Base-by-base conservation (phyloP, 2,797 vertebrate species). In the Petrocephalus schoutedeni region DNA sequence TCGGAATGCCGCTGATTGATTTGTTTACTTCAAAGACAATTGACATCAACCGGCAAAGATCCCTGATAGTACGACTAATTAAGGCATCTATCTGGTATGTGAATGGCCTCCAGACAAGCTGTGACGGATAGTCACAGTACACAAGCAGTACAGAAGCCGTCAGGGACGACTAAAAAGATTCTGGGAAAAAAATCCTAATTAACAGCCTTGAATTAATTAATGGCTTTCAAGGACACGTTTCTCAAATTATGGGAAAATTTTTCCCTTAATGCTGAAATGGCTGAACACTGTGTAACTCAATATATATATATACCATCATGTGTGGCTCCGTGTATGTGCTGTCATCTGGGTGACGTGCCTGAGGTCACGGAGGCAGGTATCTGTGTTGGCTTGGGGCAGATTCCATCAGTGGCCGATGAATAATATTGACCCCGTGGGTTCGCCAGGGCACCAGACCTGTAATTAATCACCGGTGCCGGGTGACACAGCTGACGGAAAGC, bases 301-400 rank as follows among this genome's bases (percentile, higher is more conserved):
- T 89, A 7, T n/a, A 36, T 58, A 58, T 74, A 58, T 74, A 87
- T 51, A 84, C 0, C 7, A 54, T 0, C 57, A 12, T 89, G 51
- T 4, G 61, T 88, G 88, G 87, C 85, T 89, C 74, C 19, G 23
- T 88, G 64, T 84, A 12, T 49, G 53, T 83, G 80, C 88, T 86
- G 82, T 51, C 74, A n/a, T 71, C 54, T 61, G 56, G 87, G 80
- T 61, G 82, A 51, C n/a, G 71, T 58, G 53, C 57, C 51, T 87
- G 8, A 61, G 21, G 53, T 80, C 83, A 51, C 41, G 21, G 85
- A 45, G 36, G 57, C 58, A 36, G 85, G 59, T 51, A 45, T 67
- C 10, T 86, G 41, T 64, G 59, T 64, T 58, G 45, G 10, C 28
- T 51, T 36, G 21, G 86, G 86, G 59, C 58, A 64, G 57, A 86